Percentiles rank a stretch among this genome's conserved stretches.
These are phyloP conservation scores for Barbus barbus DNA, from an alignment of 2,113 vertebrate species.

Conservation along the genomic window DNA sequence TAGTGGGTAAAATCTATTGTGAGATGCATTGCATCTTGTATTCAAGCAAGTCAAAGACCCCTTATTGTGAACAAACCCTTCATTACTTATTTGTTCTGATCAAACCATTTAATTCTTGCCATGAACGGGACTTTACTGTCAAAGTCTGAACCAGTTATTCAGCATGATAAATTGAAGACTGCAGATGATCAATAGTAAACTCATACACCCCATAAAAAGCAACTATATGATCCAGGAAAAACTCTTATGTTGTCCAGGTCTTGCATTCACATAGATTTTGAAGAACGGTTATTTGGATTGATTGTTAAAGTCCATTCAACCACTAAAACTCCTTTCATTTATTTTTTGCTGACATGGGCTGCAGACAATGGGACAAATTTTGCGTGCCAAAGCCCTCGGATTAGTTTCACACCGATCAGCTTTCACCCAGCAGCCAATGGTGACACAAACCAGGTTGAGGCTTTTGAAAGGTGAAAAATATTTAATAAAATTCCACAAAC, in stretches of 20 bases:
- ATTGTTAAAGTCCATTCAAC: not conserved
- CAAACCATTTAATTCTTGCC: not conserved
- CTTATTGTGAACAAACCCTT: not conserved
- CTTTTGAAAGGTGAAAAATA: not conserved
- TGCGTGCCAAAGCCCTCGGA: not conserved
- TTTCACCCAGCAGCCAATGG: conserved; percentile 2
- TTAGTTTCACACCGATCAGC: conserved; percentile 1
- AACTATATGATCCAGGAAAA: not conserved
- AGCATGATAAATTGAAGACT: not conserved
- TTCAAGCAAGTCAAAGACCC: not conserved
- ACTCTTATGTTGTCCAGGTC: not conserved
- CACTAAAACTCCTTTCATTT: not conserved
- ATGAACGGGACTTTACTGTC: not conserved
- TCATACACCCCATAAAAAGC: no score
- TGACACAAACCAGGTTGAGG: conserved; percentile 1
- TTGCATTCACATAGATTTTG: not conserved
- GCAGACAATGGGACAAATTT: not conserved
- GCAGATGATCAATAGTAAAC: not conserved
- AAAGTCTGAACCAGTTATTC: not conserved
- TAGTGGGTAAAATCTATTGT: not conserved
- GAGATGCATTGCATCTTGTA: not conserved
- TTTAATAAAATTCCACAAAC: not conserved
- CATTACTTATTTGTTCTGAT: not conserved
- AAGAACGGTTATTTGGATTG: not conserved
- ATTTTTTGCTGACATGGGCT: conserved; percentile 18